Conservation (phyloP, 2,113 vertebrate species). For the Anarhynchus alexandrinus region DNA sequence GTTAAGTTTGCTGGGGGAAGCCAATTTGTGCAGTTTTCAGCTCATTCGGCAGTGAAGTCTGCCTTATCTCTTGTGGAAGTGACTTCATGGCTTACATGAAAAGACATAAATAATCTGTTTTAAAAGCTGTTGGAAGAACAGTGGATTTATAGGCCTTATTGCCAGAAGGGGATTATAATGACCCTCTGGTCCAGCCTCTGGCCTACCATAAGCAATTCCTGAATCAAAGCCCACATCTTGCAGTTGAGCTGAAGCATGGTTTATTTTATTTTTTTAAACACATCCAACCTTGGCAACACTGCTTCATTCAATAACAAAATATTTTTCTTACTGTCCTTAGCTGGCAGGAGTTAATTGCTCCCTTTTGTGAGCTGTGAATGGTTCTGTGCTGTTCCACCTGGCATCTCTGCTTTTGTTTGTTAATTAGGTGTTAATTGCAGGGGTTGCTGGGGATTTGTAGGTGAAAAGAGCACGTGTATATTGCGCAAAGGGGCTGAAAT, state of each 20-base stretch:
- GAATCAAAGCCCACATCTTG: not conserved
- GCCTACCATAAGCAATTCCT: not conserved
- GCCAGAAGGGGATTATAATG: not conserved
- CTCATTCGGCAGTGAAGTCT: not conserved
- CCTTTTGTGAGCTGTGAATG: conserved; percentile 49
- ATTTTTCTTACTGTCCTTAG: conserved; percentile 39
- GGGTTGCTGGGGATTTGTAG: conserved; percentile 37
- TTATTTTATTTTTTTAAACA: conserved; percentile 4
- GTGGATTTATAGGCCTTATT: not conserved
- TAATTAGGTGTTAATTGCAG: conserved; percentile 74
- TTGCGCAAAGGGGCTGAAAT: not conserved
- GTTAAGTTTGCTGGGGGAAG: not conserved
- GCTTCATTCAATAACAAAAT: conserved; percentile 50
- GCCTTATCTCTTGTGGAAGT: conserved; percentile 6
- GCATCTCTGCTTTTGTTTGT: conserved; percentile 68
- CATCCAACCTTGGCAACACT: not conserved
- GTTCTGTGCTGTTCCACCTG: conserved; percentile 66
- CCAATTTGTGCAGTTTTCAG: not conserved
- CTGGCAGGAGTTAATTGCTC: conserved; percentile 62
- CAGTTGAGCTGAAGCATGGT: not conserved
- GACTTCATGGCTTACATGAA: not conserved
- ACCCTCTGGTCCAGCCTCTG: not conserved
- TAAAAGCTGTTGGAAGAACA: not conserved
- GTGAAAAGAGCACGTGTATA: conserved; percentile 23
- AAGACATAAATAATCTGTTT: not conserved